A percentile compares a stretch with the other conserved stretches of the same genome.
phyloP scores from a whole-genome alignment of 2,113 vertebrate species.

The Callithrix jacchus region DNA sequence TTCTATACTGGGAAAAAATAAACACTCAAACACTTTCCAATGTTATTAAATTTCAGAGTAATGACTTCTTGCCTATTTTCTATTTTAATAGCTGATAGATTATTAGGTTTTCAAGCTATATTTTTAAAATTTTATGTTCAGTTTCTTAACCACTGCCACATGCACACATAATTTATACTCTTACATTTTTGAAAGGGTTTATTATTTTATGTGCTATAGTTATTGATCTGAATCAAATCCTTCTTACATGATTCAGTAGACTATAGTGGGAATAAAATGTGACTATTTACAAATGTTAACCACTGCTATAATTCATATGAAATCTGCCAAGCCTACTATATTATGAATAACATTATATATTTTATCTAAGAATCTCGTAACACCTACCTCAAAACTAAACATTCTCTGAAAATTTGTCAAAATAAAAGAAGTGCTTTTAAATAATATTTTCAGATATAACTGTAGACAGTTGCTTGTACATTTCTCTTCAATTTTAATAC shows the following conservation, averaged over 20 bases:
- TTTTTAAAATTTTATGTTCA: constrained; percentile 66
- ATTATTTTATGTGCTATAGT: constrained; percentile 64
- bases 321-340: constrained; percentile 61
- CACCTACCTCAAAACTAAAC: constrained; percentile 74
- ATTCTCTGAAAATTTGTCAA: constrained; percentile 70
- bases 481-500: constrained; percentile 78
- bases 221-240: constrained; percentile 70
- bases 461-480: constrained; percentile 69
- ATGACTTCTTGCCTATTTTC: constrained; percentile 46
- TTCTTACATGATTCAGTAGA: constrained; percentile 71
- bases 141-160: constrained; percentile 34
- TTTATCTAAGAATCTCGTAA: constrained; percentile 68
- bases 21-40: neutral
- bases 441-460: constrained; percentile 76
- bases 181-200: constrained; percentile 61
- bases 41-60: constrained; percentile 43
- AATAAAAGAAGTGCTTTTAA: constrained; percentile 58
- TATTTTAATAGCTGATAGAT: constrained; percentile 67
- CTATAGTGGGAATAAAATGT: constrained; percentile 72
- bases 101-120: constrained; percentile 53
- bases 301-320: constrained; percentile 61
- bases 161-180: constrained; percentile 60
- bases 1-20: neutral
- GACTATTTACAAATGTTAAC: constrained; percentile 74
- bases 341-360: constrained; percentile 72